A percentile compares a stretch with the other conserved stretches of the same genome.
Conservation (phyloP, 2,888 invertebrate genomes). For the Gandaritis pyraliata region DNA sequence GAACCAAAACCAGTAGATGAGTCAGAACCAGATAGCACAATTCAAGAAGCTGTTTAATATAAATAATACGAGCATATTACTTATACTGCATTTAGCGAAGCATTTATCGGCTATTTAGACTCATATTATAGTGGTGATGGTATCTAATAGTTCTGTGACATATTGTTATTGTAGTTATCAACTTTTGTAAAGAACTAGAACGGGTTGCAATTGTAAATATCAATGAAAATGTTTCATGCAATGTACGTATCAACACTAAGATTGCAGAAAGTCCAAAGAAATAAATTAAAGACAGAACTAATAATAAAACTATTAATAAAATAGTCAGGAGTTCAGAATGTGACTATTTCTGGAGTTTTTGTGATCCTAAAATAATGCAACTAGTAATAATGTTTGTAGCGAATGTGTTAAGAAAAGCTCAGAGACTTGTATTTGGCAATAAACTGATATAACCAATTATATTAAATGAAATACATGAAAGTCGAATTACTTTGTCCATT, state of each 20-base stretch:
- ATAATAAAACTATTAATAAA: too few species aligned
- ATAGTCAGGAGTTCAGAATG: too few species aligned
- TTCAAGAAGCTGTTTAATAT: slow-evolving; percentile 5
- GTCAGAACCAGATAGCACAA: background rate
- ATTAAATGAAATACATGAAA: too few species aligned
- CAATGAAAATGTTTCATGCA: slow-evolving; percentile 56
- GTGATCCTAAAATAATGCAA: background rate
- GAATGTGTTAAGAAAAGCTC: background rate
- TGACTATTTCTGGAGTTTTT: slow-evolving; percentile 5
- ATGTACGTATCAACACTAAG: background rate
- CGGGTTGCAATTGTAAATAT: slow-evolving; percentile 66
- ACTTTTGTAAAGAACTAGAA: slow-evolving; percentile 36
- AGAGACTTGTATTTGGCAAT: background rate
- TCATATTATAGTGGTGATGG: slow-evolving; percentile 40
- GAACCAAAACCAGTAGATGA: background rate
- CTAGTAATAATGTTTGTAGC: background rate
- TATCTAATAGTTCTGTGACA: slow-evolving; percentile 23
- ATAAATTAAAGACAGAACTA: background rate
- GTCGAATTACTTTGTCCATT: too few species aligned
- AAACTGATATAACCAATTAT: background rate
- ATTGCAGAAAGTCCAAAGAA: slow-evolving; percentile 2
- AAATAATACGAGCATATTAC: background rate
- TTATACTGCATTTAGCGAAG: slow-evolving; percentile 52
- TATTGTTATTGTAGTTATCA: slow-evolving; percentile 11
- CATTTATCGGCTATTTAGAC: slow-evolving; percentile 44